Conservation (phyloP, 2,113 vertebrate genomes). For the Myiozetetes cayanensis region DNA sequence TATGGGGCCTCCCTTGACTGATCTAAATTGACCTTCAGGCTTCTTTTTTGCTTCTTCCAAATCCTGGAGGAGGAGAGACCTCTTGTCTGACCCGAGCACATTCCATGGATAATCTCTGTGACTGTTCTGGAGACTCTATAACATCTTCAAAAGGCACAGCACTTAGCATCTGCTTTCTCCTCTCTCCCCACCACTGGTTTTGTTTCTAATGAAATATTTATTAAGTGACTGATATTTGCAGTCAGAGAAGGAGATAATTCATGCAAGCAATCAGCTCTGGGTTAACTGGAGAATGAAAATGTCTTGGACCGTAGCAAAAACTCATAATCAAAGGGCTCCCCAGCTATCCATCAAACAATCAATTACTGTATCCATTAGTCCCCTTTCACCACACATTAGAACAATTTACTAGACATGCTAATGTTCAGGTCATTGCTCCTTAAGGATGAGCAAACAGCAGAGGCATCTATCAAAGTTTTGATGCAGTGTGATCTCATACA, state of each 20-base stretch:
- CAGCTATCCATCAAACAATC: slow-evolving; percentile 28
- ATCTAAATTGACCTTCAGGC: not conserved
- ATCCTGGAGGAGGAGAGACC: not conserved
- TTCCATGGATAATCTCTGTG: not conserved
- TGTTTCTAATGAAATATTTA: slow-evolving; percentile 57
- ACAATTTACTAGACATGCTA: slow-evolving; percentile 62
- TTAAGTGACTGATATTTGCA: slow-evolving; percentile 44
- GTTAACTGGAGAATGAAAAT: slow-evolving; percentile 28
- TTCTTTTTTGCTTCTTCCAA: not conserved
- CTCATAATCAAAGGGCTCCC: slow-evolving; percentile 49
- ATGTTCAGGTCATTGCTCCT: slow-evolving; percentile 50
- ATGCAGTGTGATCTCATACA: slow-evolving; percentile 15
- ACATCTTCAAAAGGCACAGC: not conserved
- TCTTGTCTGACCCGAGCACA: not conserved
- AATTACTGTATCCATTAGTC: slow-evolving; percentile 64
- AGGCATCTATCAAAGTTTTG: slow-evolving; percentile 56
- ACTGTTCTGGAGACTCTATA: not conserved
- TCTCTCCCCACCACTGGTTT: not conserved
- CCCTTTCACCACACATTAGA: slow-evolving; percentile 64
- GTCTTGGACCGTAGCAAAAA: slow-evolving; percentile 43
- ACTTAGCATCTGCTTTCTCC: not conserved
- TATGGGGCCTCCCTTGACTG: not conserved
- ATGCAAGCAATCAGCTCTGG: slow-evolving; percentile 27
- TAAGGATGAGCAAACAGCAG: slow-evolving; percentile 46
- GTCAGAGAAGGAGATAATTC: slow-evolving; percentile 52